A percentile compares a stretch with the other conserved stretches of the same genome.
Evolutionary conservation across 2,113 vertebrate species (phyloP).

Genomic region (Amia ocellicauda): DNA sequence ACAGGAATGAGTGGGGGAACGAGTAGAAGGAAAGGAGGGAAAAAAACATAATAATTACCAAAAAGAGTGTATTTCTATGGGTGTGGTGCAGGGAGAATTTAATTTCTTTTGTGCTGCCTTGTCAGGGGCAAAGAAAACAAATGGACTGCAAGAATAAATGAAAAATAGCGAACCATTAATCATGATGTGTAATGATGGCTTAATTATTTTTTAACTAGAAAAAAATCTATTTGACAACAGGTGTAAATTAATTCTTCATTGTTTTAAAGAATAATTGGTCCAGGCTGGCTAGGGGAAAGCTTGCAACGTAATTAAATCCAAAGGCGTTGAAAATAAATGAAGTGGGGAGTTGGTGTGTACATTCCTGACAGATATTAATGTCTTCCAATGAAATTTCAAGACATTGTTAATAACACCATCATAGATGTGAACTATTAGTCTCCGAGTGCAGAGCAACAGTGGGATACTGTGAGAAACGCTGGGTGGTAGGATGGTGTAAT

Average conservation of each 20-base stretch:
- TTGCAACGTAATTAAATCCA: conserved; percentile 73
- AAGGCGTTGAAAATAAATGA: conserved; percentile 66
- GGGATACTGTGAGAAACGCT: conserved; percentile 39
- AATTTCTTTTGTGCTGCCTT: conserved; percentile 51
- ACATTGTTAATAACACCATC: conserved; percentile 50
- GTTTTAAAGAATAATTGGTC: conserved; percentile 63
- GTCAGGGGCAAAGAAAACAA: conserved; percentile 60
- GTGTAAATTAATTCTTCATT: conserved; percentile 75
- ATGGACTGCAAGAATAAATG: conserved; percentile 58
- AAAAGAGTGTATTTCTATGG: conserved; percentile 12
- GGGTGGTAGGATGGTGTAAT: neutral
- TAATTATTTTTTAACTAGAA: conserved; percentile 73
- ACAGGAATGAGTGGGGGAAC: neutral
- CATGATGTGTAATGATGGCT: conserved; percentile 71
- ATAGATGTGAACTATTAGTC: conserved; percentile 20
- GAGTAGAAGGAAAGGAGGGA: conserved; percentile 9
- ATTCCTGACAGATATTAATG: conserved; percentile 59
- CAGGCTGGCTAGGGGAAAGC: conserved; percentile 63
- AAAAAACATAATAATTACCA: conserved; percentile 16
- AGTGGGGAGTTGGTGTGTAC: conserved; percentile 61
- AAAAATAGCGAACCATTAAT: conserved; percentile 67
- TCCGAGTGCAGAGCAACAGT: conserved; percentile 32
- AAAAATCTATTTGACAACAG: conserved; percentile 69
- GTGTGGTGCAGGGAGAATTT: conserved; percentile 30
- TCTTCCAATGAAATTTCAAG: conserved; percentile 41